Conservation (phyloP, 2,113 vertebrate genomes). For the Sebastes fasciatus region DNA sequence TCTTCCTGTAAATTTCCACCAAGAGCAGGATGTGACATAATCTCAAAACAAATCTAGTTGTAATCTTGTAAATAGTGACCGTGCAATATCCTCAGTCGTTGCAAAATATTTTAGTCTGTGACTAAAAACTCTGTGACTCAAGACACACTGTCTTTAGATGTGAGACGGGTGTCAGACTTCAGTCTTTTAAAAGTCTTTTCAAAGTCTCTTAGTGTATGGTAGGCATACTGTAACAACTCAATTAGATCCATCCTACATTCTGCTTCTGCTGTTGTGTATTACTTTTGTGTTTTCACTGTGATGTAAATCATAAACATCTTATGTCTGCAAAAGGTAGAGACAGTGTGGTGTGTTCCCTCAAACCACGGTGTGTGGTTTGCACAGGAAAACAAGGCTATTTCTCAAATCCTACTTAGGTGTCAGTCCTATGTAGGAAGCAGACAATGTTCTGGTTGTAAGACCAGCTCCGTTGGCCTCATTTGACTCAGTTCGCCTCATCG, state of each 20-base stretch:
- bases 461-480: background rate
- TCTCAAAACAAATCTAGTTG: too few species aligned
- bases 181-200: too few species aligned
- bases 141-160: too few species aligned
- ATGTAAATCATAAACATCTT: background rate
- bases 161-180: too few species aligned
- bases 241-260: constrained; percentile 3
- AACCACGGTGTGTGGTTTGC: background rate
- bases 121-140: too few species aligned
- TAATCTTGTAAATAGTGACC: too few species aligned
- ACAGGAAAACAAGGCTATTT: background rate
- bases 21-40: too few species aligned
- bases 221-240: background rate
- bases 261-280: background rate
- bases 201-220: too few species aligned
- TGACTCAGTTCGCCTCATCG: background rate
- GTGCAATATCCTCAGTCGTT: too few species aligned
- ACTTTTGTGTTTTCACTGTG: background rate
- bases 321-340: background rate
- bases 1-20: too few species aligned
- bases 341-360: background rate
- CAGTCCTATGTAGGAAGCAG: too few species aligned
- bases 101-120: too few species aligned
- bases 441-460: background rate
- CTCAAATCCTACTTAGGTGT: background rate